Evolutionary conservation across 2,797 vertebrate species (phyloP).

Genomic region (Macropus fuliginosus): DNA sequence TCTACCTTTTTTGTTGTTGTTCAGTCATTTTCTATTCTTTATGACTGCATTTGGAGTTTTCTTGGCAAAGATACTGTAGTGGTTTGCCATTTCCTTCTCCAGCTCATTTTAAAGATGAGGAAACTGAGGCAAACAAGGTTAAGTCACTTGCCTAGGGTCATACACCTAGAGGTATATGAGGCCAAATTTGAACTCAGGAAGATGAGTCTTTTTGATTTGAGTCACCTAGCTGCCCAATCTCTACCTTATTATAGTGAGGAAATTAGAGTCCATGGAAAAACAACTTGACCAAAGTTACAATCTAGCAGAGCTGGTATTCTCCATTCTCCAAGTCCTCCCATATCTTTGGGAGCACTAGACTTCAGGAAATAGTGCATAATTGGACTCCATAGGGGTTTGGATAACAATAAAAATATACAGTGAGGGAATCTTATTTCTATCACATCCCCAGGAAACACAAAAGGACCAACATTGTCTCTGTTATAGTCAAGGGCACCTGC

Average conservation of each 20-base stretch:
- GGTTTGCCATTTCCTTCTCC: background rate
- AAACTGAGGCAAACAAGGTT: background rate
- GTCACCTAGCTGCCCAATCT: background rate
- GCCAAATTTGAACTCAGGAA: background rate
- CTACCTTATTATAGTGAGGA: background rate
- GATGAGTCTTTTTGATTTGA: background rate
- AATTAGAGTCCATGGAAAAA: background rate
- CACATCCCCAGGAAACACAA: background rate
- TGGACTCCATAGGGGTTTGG: background rate
- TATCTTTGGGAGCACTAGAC: too few relatives aligned
- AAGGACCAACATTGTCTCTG: background rate
- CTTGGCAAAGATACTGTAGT: background rate
- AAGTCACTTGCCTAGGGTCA: background rate
- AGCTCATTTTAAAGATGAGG: background rate
- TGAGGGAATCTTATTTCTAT: background rate
- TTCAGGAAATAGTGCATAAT: background rate
- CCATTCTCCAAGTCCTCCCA: background rate
- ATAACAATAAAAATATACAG: background rate
- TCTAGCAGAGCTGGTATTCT: background rate
- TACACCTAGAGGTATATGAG: background rate
- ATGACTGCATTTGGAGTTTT: background rate
- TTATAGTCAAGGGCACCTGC: background rate
- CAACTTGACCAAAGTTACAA: background rate
- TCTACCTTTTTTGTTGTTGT: background rate
- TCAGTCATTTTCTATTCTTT: background rate